phyloP scores from a whole-genome alignment of 2,888 invertebrate species.

The Alsophila aescularia region DNA sequence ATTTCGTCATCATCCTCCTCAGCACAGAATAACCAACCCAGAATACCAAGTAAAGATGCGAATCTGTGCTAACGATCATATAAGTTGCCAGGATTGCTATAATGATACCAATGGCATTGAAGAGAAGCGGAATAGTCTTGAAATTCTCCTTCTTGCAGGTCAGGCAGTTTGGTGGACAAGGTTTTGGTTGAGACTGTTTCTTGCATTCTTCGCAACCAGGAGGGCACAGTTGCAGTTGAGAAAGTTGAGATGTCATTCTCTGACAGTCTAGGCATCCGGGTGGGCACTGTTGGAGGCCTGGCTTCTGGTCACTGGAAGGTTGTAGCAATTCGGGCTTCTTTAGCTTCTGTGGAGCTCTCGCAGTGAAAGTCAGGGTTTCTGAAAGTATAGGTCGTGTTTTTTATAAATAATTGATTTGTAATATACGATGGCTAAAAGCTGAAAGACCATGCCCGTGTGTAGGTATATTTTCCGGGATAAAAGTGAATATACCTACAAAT shows the following conservation, averaged over 20 bases:
- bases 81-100: slow-evolving; percentile 69
- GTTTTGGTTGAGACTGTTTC: slow-evolving; percentile 10
- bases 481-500: no score
- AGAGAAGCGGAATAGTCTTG: slow-evolving; percentile 41
- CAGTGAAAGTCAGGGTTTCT: slow-evolving; percentile 51
- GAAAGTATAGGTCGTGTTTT: slow-evolving; percentile 31
- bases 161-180: slow-evolving; percentile 54
- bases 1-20: slow-evolving; percentile 61
- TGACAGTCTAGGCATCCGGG: slow-evolving; percentile 38
- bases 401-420: background rate
- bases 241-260: slow-evolving; percentile 26
- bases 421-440: no score
- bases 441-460: no score
- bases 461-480: no score
- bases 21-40: slow-evolving; percentile 73
- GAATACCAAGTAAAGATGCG: slow-evolving; percentile 70
- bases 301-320: background rate
- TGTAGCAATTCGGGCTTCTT: slow-evolving; percentile 7
- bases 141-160: slow-evolving; percentile 46
- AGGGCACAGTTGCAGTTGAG: slow-evolving; percentile 16
- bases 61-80: slow-evolving; percentile 67
- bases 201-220: slow-evolving; percentile 8
- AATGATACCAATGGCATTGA: slow-evolving; percentile 63
- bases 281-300: slow-evolving; percentile 29
- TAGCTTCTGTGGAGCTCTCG: slow-evolving; percentile 34